phyloP scores from a whole-genome alignment of 2,797 vertebrate genomes.

The Crocodylus rhombifer region DNA sequence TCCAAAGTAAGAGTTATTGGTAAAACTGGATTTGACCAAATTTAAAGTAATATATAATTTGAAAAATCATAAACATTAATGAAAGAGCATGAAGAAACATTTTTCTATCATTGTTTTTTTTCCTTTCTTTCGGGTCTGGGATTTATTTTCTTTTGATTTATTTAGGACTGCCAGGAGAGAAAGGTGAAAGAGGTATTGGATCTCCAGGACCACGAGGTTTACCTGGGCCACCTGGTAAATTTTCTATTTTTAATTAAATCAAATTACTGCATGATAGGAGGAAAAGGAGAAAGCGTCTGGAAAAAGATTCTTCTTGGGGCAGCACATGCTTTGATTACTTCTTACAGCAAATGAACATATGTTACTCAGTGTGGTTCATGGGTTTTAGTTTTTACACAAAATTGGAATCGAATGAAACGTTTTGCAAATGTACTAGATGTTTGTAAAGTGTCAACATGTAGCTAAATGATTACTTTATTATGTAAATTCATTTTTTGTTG shows the following conservation, averaged over 20 bases:
- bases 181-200: constrained; percentile 92
- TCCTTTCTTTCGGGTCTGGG: neutral
- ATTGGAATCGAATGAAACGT: neutral
- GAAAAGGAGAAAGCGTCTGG: neutral
- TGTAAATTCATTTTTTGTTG: neutral
- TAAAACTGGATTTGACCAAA: constrained; percentile 55
- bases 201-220: constrained; percentile 91
- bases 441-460: neutral
- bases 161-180: constrained; percentile 91
- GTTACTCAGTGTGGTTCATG: neutral
- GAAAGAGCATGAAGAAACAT: constrained; percentile 2
- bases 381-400: neutral
- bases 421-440: neutral
- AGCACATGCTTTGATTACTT: neutral
- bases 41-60: constrained; percentile 34
- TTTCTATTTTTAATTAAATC: neutral
- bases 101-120: neutral
- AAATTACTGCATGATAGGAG: neutral
- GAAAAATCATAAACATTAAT: constrained; percentile 23
- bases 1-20: constrained; percentile 49
- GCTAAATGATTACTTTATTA: neutral
- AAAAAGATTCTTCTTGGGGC: neutral
- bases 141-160: neutral
- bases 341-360: neutral
- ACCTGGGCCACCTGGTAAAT: constrained; percentile 89